phyloP scores from a whole-genome alignment of 2,797 vertebrate species.

The Sebastiscus albofasciatus region DNA sequence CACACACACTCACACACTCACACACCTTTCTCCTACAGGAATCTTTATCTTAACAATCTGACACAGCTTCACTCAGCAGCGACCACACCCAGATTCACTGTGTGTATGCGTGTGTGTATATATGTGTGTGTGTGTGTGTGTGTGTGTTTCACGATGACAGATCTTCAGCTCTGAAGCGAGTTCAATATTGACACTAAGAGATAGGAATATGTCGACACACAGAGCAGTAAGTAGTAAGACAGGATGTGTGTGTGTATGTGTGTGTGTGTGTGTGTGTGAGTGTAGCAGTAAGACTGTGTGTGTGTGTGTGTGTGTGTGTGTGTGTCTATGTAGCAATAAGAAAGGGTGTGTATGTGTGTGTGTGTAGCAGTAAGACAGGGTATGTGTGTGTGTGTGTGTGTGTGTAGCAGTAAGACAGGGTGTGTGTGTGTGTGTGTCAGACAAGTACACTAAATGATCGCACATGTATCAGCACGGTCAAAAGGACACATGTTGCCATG shows the following conservation, averaged over 20 bases:
- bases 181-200: slow-evolving; percentile 46
- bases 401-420: no score
- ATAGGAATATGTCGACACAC: not conserved
- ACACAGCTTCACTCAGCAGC: slow-evolving; percentile 2
- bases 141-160: not conserved
- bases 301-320: not conserved
- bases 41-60: slow-evolving; percentile 11
- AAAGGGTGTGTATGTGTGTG: not conserved
- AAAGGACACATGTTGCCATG: not conserved
- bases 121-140: slow-evolving; percentile 3
- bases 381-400: not conserved
- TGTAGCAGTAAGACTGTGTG: not conserved
- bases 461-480: not conserved
- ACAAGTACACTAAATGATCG: not conserved
- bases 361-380: not conserved
- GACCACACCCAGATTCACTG: slow-evolving; percentile 21
- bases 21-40: not conserved
- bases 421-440: not conserved
- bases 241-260: not conserved
- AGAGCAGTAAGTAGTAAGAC: not conserved
- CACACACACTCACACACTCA: not conserved
- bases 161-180: not conserved
- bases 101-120: not conserved
- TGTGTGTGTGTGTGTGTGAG: not conserved
- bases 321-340: no score